Evolutionary conservation across 92 coral and sea anemone genomes (phyloP).

Genomic region (Paragorgia papillata): DNA sequence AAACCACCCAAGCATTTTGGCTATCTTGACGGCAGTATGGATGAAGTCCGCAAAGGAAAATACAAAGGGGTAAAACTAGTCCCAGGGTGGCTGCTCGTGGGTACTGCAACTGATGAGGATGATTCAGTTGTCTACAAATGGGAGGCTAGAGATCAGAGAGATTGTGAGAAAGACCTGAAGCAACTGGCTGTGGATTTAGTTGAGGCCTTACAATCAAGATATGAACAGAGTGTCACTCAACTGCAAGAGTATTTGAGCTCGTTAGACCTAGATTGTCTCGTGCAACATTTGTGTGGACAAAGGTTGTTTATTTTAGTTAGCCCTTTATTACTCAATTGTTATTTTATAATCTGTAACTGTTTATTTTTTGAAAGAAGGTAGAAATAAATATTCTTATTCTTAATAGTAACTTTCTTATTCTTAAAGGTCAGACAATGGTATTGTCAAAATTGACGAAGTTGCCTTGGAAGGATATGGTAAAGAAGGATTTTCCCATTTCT

Average conservation of each 20-base stretch:
- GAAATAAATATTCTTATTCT: neutral
- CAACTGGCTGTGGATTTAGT: too few species aligned
- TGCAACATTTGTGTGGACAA: neutral
- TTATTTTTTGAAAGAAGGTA: neutral
- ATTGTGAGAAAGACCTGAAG: too few species aligned
- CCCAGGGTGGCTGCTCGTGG: conserved; percentile 23
- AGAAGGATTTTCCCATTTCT: conserved; percentile 2
- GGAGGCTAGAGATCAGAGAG: too few species aligned
- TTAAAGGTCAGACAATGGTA: neutral
- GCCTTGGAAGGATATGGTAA: neutral
- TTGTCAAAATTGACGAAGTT: conserved; percentile 11
- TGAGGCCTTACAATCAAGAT: too few species aligned
- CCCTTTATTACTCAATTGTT: neutral
- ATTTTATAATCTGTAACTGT: neutral
- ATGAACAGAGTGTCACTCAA: neutral
- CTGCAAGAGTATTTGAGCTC: conserved; percentile 1
- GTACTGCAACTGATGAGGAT: neutral
- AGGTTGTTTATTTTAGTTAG: conserved; percentile 1
- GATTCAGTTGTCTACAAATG: neutral
- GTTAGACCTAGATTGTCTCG: neutral
- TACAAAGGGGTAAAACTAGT: conserved; percentile 25
- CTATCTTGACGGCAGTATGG: neutral
- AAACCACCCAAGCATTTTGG: conserved; percentile 5
- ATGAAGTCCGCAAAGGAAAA: conserved; percentile 18
- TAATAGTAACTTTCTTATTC: neutral